Conservation (phyloP, 1,140 invertebrate genomes). For the Euschistus heros region DNA sequence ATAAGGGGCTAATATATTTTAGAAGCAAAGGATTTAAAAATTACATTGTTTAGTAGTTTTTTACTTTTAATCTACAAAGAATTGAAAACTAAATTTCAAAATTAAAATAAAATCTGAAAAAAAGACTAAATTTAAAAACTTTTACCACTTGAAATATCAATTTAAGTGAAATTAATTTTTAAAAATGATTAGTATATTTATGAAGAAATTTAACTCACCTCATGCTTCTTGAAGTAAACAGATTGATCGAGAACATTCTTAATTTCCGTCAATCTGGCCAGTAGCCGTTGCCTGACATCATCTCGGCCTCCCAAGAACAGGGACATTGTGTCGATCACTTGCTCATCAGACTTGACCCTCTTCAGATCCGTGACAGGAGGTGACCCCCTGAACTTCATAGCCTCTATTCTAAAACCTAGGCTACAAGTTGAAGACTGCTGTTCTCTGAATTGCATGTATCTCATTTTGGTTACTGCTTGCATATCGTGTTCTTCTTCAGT, state of each 20-base stretch:
- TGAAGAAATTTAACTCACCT: slow-evolving; percentile 45
- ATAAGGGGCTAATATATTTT: background rate
- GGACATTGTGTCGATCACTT: slow-evolving; percentile 67
- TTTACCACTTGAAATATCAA: too few relatives aligned
- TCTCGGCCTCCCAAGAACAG: slow-evolving; percentile 61
- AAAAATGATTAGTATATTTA: too few relatives aligned
- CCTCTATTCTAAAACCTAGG: slow-evolving; percentile 92
- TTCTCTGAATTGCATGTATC: slow-evolving; percentile 94
- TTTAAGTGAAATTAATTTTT: too few relatives aligned
- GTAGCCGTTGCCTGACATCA: slow-evolving; percentile 53
- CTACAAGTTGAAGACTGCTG: slow-evolving; percentile 82
- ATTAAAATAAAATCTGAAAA: too few relatives aligned
- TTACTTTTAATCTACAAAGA: background rate
- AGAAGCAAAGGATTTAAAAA: background rate
- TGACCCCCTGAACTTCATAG: slow-evolving; percentile 70
- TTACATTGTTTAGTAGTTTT: background rate
- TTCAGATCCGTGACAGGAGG: slow-evolving; percentile 65
- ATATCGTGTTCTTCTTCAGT: slow-evolving; percentile 66
- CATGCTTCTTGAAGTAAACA: slow-evolving; percentile 77
- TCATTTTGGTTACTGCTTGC: slow-evolving; percentile 78
- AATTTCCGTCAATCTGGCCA: slow-evolving; percentile 65
- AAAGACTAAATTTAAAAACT: too few relatives aligned
- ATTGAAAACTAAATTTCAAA: too few relatives aligned
- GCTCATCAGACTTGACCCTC: slow-evolving; percentile 60
- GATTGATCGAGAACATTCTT: slow-evolving; percentile 69